Percentiles rank a stretch among this genome's conserved stretches.
Conservation (phyloP, 2,797 vertebrate species). For the Pogonophryne albipinna region DNA sequence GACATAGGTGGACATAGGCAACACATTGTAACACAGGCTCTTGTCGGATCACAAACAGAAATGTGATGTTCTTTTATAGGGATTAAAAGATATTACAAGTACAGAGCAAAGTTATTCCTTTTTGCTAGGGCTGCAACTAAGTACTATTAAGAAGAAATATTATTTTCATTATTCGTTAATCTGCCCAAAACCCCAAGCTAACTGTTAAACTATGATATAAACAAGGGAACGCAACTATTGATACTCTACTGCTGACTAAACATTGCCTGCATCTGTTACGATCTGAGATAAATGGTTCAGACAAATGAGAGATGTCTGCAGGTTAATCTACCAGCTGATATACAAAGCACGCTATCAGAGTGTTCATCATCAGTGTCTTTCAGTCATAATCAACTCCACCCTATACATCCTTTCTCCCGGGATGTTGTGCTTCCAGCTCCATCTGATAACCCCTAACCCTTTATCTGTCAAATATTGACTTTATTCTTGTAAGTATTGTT, state of each 20-base stretch:
- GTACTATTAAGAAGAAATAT: not conserved
- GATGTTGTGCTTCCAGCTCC: not conserved
- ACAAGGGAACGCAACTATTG: not conserved
- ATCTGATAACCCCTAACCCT: constrained; percentile 13
- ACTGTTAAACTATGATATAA: not conserved
- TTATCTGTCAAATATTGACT: too few relatives aligned
- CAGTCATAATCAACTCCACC: not conserved
- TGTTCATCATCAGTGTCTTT: not conserved
- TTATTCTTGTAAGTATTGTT: too few relatives aligned
- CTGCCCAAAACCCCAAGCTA: not conserved
- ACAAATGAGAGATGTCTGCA: constrained; percentile 5
- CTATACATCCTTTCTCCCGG: not conserved
- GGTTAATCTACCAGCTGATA: not conserved
- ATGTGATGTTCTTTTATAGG: too few relatives aligned
- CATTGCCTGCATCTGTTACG: not conserved
- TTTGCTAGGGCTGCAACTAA: not conserved
- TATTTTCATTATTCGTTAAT: not conserved
- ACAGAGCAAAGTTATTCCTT: not conserved
- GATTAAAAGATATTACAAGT: not conserved
- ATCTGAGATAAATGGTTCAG: not conserved
- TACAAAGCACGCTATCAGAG: not conserved
- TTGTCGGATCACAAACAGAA: constrained; percentile 5
- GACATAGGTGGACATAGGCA: not conserved
- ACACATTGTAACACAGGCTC: not conserved
- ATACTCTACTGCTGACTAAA: constrained; percentile 13